Evolutionary conservation across 2,113 vertebrate species (phyloP), one percentile per base, ranked within the genome.

Genomic region (Elanus axillaris): DNA sequence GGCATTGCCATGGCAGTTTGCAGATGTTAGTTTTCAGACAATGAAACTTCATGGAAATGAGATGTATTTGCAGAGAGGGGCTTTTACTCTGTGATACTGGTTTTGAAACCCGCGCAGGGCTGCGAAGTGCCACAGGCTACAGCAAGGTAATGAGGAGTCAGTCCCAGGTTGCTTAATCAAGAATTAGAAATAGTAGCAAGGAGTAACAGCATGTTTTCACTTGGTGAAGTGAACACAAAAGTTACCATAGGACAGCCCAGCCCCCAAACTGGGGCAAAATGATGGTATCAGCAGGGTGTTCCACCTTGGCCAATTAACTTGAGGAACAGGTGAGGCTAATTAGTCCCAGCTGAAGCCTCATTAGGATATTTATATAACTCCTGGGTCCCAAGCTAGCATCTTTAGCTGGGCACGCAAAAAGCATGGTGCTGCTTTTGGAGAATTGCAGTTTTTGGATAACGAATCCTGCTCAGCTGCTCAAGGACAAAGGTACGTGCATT

Each of bases 301-400:
- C 17, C 40, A 40, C 31, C 34, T 34, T 38, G 53, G 43, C 43
- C 29, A 59, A 4, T 69, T 80, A 56, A 38, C 27, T 56, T 60
- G 43, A 66, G 58, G 20, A 36, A 13, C 42, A 86, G 80, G 29
- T 76, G 68, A 76, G 36, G 23, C 59, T 84, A 22, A 25, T 73
- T 13, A 86, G 13, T 20, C 22, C 10, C 45, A 53, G 48, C 29
- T 78, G 88, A 53, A 66, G 77, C 55, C n/a, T 68, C 22, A 13
- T 19, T 60, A 25, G 2, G 11, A 0, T 18, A 8, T 11, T 34
- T 64, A 1, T 22, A 1, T 5, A 48, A 18, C 9, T 19, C 3
- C 17, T 7, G 23, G n/a, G 10, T 20, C 2, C 1, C 0, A 4
- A 18, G 5, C 0, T 17, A 0, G 6, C 11, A 0, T 12, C 8